Evolutionary conservation across 2,888 invertebrate genomes (phyloP).

Genomic region (Amphipoea oculea): DNA sequence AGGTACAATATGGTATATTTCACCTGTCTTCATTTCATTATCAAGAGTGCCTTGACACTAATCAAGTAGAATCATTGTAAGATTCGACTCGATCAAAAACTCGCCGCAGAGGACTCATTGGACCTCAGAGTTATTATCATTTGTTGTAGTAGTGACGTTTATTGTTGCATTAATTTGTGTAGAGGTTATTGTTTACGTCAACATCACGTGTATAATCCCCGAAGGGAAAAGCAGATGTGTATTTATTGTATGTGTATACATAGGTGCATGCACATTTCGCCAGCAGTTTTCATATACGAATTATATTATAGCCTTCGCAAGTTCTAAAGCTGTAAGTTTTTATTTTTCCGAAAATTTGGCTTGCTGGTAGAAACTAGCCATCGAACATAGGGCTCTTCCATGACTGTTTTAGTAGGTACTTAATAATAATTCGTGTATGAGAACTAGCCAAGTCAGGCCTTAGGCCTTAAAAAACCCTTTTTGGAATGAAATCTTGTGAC

Average conservation of each 20-base stretch:
- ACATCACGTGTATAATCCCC: not conserved
- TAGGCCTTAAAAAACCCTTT: too few species aligned
- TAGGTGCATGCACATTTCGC: not conserved
- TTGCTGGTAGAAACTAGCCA: too few species aligned
- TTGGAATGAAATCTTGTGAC: not conserved
- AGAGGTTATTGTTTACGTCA: not conserved
- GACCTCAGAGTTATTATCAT: not conserved
- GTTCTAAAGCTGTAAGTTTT: too few species aligned
- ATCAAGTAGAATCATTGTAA: slow-evolving; percentile 28
- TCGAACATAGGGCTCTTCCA: too few species aligned
- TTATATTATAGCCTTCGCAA: too few species aligned
- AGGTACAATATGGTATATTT: slow-evolving; percentile 32
- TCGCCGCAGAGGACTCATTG: not conserved
- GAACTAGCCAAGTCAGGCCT: too few species aligned
- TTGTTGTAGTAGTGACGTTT: not conserved
- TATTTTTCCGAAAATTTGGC: too few species aligned
- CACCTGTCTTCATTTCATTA: slow-evolving; percentile 36
- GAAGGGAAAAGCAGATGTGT: not conserved
- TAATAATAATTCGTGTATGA: too few species aligned
- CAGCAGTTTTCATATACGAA: too few species aligned
- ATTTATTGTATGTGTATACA: not conserved
- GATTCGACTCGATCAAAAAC: slow-evolving; percentile 27
- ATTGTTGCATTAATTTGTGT: not conserved
- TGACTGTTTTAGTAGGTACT: too few species aligned
- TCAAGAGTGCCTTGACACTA: slow-evolving; percentile 50